phyloP scores from a whole-genome alignment of 1,140 invertebrate species.

The Dendrolimus punctatus region DNA sequence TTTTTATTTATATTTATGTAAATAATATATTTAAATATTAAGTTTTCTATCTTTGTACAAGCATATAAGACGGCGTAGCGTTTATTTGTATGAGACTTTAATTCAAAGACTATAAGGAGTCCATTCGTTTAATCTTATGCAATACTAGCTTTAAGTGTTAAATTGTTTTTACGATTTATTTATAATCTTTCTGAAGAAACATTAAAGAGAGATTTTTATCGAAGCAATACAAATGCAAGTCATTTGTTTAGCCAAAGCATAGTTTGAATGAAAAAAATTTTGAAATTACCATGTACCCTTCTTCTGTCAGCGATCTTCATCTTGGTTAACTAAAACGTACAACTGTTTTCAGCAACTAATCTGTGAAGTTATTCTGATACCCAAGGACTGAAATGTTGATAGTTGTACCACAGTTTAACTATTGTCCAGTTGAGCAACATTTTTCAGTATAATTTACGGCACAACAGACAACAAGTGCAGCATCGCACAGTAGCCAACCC shows the following conservation, averaged over 20 bases:
- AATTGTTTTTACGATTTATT: conserved; percentile 69
- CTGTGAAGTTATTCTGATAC: conserved; percentile 23
- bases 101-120: conserved; percentile 37
- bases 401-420: conserved; percentile 17
- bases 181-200: conserved; percentile 21
- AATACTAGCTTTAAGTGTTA: conserved; percentile 72
- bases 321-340: conserved; percentile 18
- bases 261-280: conserved; percentile 4
- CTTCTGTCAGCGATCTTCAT: background rate
- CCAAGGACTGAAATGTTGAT: conserved; percentile 31
- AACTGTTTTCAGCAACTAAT: conserved; percentile 36
- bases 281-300: background rate
- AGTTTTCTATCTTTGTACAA: no score
- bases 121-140: conserved; percentile 62
- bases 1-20: background rate
- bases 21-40: background rate
- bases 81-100: conserved; percentile 16
- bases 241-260: conserved; percentile 57
- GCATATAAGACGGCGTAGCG: no score
- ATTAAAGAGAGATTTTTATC: conserved; percentile 11
- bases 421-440: no score
- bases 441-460: no score
- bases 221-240: conserved; percentile 26
- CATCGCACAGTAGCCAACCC: no score
- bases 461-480: no score